phyloP scores from a whole-genome alignment of 2,797 vertebrate species.

The Eulemur mongoz region DNA sequence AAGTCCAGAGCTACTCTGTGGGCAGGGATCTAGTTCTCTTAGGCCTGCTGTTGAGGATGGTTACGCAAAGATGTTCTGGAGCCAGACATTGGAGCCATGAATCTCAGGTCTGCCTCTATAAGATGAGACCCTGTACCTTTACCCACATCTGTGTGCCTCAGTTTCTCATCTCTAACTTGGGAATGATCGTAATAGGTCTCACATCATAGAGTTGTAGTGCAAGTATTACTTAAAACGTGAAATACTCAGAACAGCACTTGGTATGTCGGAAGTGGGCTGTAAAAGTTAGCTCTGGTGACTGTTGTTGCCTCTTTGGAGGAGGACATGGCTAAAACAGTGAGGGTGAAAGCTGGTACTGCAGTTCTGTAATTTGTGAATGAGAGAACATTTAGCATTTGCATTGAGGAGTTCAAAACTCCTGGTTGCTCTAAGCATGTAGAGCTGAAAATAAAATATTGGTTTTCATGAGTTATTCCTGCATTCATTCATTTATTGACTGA shows the following conservation, averaged over 20 bases:
- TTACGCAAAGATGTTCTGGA: not conserved
- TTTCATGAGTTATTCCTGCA: not conserved
- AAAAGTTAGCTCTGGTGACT: not conserved
- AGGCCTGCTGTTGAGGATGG: not conserved
- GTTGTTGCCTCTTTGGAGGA: not conserved
- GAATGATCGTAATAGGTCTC: not conserved
- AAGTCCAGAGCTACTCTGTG: not conserved
- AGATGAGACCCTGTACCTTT: not conserved
- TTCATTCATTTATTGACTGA: not conserved
- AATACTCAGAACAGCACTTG: not conserved
- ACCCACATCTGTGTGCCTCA: not conserved
- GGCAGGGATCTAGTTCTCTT: not conserved
- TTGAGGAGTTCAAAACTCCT: not conserved
- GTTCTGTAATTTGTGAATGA: not conserved
- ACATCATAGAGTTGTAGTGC: not conserved
- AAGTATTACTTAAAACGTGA: slow-evolving; percentile 4
- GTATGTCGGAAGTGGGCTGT: not conserved
- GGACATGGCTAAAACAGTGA: not conserved
- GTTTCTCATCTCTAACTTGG: not conserved
- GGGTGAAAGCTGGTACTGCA: not conserved
- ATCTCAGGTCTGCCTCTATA: not conserved
- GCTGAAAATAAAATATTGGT: not conserved
- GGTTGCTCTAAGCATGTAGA: not conserved
- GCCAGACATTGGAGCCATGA: not conserved
- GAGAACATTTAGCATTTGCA: not conserved